Evolutionary conservation across 2,797 vertebrate genomes (phyloP), one percentile per base, ranked within the genome.

Genomic region (Anguilla anguilla): DNA sequence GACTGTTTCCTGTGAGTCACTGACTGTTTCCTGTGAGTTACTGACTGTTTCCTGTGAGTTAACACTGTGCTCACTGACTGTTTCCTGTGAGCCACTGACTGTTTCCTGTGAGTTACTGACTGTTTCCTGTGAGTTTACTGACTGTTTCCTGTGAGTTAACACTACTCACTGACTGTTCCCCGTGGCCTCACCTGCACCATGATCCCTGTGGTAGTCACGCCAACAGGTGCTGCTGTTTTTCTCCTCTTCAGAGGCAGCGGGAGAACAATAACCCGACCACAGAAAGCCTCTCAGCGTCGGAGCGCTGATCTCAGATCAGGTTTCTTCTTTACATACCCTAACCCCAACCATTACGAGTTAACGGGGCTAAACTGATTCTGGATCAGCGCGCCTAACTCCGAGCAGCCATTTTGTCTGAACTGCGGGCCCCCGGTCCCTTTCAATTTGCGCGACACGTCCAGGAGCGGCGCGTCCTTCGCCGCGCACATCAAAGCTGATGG

Each of bases 401-500:
- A 72, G 67, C 15, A 28, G 22, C 61, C 61, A 67, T n/a, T 67
- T n/a, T 7, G 6, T 67, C 6, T 67, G 61, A 67, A 67, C 13
- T 13, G n/a, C 61, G n/a, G 61, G 61, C 61, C 22, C 6, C 6
- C 9, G 61, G 22, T 67, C 11, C 35, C 69, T 35, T 13, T 39
- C 35, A 2, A 19, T 77, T 77, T 19, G 17, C 31, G 15, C 4
- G 31, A 19, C 31, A 43, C 72, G 4, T 74, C 11, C n/a, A 43
- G 35, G 72, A 17, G 72, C 72, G 2, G 15, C 11, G 31, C 13
- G 55, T 74, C 5, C 69, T 39, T 74, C 35, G 3, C 10, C 31
- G 13, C 31, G 5, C 31, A 77, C 13, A 77, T 77, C 72, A 77
- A 77, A 77, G 72, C 72, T 43, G 72, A 77, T 77, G 72, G 72